Percentiles rank a stretch among this genome's conserved stretches.
Evolutionary conservation across 2,888 invertebrate genomes (phyloP).

Genomic region (Halictus ligatus): DNA sequence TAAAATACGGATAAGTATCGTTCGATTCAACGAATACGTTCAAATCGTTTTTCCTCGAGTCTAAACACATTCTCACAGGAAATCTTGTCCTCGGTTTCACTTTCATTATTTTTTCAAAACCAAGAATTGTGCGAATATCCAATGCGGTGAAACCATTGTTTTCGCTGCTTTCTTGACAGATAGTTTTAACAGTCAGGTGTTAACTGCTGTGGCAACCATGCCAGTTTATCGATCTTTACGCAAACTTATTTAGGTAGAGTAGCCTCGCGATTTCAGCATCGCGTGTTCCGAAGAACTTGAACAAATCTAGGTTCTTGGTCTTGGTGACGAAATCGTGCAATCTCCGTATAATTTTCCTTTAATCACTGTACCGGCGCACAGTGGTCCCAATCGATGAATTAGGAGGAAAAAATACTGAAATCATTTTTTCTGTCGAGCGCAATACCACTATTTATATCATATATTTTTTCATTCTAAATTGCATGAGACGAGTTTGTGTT

Average conservation of each 20-base stretch:
- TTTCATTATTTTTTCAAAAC: not conserved
- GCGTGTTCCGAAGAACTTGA: slow-evolving; percentile 28
- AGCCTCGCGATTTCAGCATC: slow-evolving; percentile 18
- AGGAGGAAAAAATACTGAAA: too few relatives aligned
- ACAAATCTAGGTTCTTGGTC: slow-evolving; percentile 2
- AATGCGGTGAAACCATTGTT: slow-evolving; percentile 1
- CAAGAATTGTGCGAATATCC: not conserved
- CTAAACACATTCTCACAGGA: not conserved
- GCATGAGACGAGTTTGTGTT: too few relatives aligned
- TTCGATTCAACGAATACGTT: not conserved
- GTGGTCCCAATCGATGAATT: too few relatives aligned
- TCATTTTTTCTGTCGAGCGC: too few relatives aligned
- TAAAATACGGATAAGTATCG: not conserved
- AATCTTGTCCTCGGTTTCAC: not conserved
- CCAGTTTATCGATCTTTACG: slow-evolving; percentile 50
- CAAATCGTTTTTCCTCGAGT: not conserved
- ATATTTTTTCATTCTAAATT: too few relatives aligned
- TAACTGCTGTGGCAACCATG: slow-evolving; percentile 23
- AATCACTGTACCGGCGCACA: not conserved
- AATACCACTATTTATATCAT: too few relatives aligned
- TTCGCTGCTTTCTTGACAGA: not conserved
- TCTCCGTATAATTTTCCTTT: not conserved
- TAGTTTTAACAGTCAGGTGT: slow-evolving; percentile 7
- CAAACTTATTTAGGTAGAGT: not conserved
- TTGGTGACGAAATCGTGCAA: not conserved